These are phyloP conservation scores for Sylvicola cinctus DNA, from an alignment of 2,888 invertebrate species.

Conservation along the genomic window DNA sequence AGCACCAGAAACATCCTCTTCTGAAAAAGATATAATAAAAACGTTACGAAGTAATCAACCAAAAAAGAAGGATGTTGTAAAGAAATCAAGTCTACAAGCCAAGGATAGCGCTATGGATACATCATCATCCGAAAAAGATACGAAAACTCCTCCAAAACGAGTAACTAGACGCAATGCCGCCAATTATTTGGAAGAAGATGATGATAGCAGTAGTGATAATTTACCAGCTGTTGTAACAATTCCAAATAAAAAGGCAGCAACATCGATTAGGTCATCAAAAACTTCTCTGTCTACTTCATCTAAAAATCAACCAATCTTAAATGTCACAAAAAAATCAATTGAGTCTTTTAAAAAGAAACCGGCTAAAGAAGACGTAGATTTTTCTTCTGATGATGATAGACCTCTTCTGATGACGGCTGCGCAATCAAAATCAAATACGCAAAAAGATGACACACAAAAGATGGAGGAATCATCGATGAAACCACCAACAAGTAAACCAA, in stretches of 20 bases:
- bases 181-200: background rate
- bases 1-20: too few species aligned
- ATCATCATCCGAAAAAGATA: too few species aligned
- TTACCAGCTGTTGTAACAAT: background rate
- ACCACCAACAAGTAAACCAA: background rate
- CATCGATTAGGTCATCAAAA: background rate
- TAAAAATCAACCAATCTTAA: too few species aligned
- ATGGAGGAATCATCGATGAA: background rate
- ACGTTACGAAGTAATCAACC: too few species aligned
- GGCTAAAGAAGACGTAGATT: background rate
- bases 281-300: too few species aligned
- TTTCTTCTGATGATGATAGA: too few species aligned
- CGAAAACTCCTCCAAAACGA: conserved; percentile 4
- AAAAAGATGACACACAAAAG: conserved; percentile 6
- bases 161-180: conserved; percentile 4
- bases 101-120: too few species aligned
- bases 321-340: too few species aligned
- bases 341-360: background rate
- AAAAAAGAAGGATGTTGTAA: too few species aligned
- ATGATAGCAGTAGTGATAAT: background rate
- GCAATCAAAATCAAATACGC: conserved; percentile 7
- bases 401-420: background rate
- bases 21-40: too few species aligned
- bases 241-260: background rate
- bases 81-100: too few species aligned